Percentiles rank a stretch among this genome's conserved stretches.
Evolutionary conservation across 2,113 vertebrate species (phyloP).

Genomic region (Boulengeromyrus knoepffleri): DNA sequence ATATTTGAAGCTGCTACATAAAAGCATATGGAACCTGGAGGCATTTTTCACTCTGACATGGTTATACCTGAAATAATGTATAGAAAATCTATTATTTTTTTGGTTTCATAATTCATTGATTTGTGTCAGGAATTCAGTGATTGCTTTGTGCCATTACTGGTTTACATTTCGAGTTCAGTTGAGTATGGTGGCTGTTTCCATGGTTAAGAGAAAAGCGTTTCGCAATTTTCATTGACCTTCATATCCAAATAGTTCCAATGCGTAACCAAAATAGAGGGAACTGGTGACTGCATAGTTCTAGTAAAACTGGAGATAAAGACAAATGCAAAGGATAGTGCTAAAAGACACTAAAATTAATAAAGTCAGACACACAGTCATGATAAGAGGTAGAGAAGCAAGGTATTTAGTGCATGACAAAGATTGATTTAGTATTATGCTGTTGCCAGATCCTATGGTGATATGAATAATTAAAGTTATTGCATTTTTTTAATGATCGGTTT

Average conservation of each 20-base stretch:
- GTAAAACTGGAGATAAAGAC: neutral
- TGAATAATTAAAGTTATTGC: neutral
- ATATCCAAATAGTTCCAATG: neutral
- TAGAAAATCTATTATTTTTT: neutral
- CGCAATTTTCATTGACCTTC: neutral
- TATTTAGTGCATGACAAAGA: neutral
- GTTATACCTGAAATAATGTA: neutral
- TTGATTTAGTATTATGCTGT: neutral
- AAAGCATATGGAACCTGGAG: neutral
- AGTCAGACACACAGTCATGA: neutral
- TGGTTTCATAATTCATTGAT: neutral
- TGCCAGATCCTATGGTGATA: neutral
- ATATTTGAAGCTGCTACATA: neutral
- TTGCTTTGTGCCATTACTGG: slow-evolving; percentile 16
- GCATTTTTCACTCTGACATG: neutral
- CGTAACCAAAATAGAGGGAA: neutral
- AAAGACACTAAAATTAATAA: neutral
- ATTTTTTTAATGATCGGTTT: neutral
- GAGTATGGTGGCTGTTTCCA: slow-evolving; percentile 18
- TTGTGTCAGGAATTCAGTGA: slow-evolving; percentile 12
- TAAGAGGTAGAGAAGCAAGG: neutral
- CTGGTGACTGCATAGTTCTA: neutral
- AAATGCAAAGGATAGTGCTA: neutral
- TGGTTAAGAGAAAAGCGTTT: neutral
- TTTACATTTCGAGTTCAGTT: slow-evolving; percentile 39